Evolutionary conservation across 2,113 vertebrate genomes (phyloP), one percentile per base, ranked within the genome.

Genomic region (Rostratula benghalensis): DNA sequence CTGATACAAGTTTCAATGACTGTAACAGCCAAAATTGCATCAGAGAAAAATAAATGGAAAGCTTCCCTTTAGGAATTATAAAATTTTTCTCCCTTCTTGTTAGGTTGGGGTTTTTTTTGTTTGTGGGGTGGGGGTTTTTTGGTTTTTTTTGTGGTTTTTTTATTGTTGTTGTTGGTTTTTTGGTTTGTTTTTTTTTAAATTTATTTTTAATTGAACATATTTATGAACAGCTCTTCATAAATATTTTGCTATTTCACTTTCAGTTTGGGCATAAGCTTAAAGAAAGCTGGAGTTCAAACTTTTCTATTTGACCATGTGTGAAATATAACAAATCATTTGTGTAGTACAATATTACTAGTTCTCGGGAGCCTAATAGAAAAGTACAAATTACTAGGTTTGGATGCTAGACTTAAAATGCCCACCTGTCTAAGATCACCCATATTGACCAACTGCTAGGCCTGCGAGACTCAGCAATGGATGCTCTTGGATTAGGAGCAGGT

Each of bases 391-490:
- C 19, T 68, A 83, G 12, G 39, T 70, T 57, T 71, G 12, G 4
- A 13, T 64, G 24, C 41, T 61, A 63, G 48, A 37, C 41, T 89
- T 71, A 64, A 90, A 90, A 93, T 37, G 28, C 45, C 31, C 30
- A 22, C 35, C 12, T 79, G 9, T 16, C 31, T 65, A 60, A 11
- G 15, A 56, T 69, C 35, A 81, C 22, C 10, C 27, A 56, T 24
- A 27, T 11, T 22, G 60, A 68, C 13, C 0, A 3, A 71, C 14
- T 59, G 10, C 19, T 24, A 63, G 8, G 9, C 12, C 28, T 63
- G 13, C 0, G 0, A 92, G 25, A 16, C 25, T 63, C 56, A 76
- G 13, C 0, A 6, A 21, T 45, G 60, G 3, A 6, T 39, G 33
- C 9, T 35, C 18, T 59, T 76, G 12, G 14, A 54, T 79, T 53